Evolutionary conservation across 2,888 invertebrate genomes (phyloP).

Genomic region (Eupithecia subfuscata): DNA sequence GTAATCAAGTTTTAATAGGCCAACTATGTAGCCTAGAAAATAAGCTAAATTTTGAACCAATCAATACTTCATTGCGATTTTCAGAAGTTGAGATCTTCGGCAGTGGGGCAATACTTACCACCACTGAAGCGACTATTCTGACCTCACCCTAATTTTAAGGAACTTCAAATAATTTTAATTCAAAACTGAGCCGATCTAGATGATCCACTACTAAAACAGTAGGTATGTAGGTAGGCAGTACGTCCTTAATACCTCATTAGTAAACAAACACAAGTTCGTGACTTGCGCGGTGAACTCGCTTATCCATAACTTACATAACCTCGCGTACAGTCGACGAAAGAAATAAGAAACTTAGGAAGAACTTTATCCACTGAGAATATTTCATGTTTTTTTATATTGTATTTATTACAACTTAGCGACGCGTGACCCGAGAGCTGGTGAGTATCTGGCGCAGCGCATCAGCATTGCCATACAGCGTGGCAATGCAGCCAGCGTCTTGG

Average conservation of each 20-base stretch:
- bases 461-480: too few relatives aligned
- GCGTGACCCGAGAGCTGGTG: too few relatives aligned
- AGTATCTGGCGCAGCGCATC: too few relatives aligned
- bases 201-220: neutral
- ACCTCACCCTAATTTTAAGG: neutral
- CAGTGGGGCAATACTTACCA: neutral
- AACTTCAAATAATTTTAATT: neutral
- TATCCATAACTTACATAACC: slow-evolving; percentile 17
- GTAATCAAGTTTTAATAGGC: too few relatives aligned
- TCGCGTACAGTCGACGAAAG: neutral
- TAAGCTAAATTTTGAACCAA: neutral
- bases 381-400: neutral
- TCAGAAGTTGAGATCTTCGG: neutral
- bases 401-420: too few relatives aligned
- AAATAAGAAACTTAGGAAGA: neutral
- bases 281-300: slow-evolving; percentile 18
- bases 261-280: slow-evolving; percentile 28
- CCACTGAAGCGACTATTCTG: neutral
- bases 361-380: neutral
- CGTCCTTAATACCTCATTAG: slow-evolving; percentile 12
- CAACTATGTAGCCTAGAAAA: neutral
- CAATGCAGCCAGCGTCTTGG: too few relatives aligned
- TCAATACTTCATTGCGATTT: neutral
- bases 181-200: neutral
- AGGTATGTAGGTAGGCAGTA: neutral